phyloP scores from a whole-genome alignment of 92 coral and sea anemone genomes.

The Siderastrea radians region DNA sequence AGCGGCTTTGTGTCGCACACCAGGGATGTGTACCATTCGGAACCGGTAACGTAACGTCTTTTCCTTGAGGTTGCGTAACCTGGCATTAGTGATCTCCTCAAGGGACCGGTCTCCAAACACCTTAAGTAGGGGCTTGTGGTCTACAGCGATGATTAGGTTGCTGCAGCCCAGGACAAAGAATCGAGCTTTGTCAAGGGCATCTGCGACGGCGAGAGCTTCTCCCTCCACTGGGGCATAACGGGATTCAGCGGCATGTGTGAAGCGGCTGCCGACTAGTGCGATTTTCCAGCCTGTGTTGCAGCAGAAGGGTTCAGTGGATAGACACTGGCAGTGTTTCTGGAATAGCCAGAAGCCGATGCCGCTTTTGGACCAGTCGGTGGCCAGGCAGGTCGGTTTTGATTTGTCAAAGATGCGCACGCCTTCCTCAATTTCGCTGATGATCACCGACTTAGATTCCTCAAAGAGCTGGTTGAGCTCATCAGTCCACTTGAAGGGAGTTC shows the following conservation, averaged over 20 bases:
- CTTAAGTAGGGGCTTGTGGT: no score
- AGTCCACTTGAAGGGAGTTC: conserved; percentile 53
- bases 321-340: conserved; percentile 71
- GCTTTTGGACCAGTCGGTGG: conserved; percentile 70
- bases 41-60: no score
- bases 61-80: no score
- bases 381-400: conserved; percentile 71
- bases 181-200: conserved; percentile 69
- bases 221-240: conserved; percentile 72
- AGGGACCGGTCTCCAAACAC: no score
- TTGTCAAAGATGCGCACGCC: conserved; percentile 61
- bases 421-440: conserved; percentile 62
- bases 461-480: conserved; percentile 46
- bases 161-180: no score
- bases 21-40: no score
- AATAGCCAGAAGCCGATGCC: conserved; percentile 63
- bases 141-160: no score
- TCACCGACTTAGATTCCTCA: conserved; percentile 65
- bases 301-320: conserved; percentile 62
- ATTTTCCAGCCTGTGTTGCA: conserved; percentile 75
- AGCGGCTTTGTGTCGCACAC: no score
- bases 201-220: conserved; percentile 70
- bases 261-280: conserved; percentile 75
- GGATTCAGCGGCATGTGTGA: conserved; percentile 73
- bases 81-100: no score